These are phyloP conservation scores for Malacosoma neustria DNA, from an alignment of 2,888 invertebrate genomes.

Conservation along the genomic window DNA sequence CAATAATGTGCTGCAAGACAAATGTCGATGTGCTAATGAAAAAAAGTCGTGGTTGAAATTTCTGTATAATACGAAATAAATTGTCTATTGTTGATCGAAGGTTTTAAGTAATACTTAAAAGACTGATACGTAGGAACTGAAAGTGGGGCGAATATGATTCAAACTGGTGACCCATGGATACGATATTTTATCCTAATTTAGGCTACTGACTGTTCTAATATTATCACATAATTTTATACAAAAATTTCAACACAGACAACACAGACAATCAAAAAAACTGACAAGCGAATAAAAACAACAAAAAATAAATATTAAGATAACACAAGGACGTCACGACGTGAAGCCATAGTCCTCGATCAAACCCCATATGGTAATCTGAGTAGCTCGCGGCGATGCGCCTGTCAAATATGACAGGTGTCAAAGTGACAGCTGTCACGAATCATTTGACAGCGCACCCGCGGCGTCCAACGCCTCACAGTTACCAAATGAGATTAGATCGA, in stretches of 20 bases:
- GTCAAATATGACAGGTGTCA: constrained; percentile 26
- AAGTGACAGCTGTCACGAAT: constrained; percentile 22
- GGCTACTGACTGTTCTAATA: too few species aligned
- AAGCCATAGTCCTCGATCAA: constrained; percentile 75
- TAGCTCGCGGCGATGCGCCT: constrained; percentile 36
- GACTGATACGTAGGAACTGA: too few species aligned
- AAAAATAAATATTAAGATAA: constrained; percentile 37
- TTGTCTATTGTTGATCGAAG: too few species aligned
- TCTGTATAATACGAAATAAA: too few species aligned
- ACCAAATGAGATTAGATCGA: constrained; percentile 98
- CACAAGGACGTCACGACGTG: constrained; percentile 71
- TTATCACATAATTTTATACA: background rate
- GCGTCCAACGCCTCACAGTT: constrained; percentile 88
- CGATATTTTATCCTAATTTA: too few species aligned
- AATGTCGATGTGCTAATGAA: constrained; percentile 3
- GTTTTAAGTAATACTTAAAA: too few species aligned
- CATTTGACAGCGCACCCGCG: constrained; percentile 32
- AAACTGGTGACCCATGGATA: too few species aligned
- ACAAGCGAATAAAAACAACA: constrained; percentile 30
- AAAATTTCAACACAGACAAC: background rate
- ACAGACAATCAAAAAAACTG: constrained; percentile 18
- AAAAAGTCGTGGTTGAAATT: background rate
- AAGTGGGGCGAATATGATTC: too few species aligned
- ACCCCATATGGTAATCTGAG: constrained; percentile 93
- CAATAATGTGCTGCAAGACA: constrained; percentile 44